Evolutionary conservation across 2,113 vertebrate species (phyloP).

Genomic region (Irena cyanogastra): DNA sequence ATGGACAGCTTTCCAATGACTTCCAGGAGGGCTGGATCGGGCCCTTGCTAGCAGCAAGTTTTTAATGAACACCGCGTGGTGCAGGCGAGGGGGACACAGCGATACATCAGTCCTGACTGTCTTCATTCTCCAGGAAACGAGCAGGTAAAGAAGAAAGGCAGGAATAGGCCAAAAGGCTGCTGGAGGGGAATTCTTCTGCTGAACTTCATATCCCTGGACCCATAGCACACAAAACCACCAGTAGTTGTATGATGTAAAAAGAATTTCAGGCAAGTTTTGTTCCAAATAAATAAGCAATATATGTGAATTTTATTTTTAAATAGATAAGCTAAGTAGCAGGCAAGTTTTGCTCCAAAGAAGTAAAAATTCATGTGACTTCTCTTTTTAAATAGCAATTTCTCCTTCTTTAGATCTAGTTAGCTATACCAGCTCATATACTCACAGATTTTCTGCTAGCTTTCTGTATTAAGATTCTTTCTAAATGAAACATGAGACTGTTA

Average conservation of each 20-base stretch:
- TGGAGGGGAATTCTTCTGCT: not conserved
- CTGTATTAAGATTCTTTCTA: not conserved
- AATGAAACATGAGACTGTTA: not conserved
- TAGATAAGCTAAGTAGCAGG: not conserved
- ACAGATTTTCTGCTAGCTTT: not conserved
- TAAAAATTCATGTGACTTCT: not conserved
- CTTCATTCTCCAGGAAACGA: not conserved
- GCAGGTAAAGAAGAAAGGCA: not conserved
- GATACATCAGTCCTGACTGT: slow-evolving; percentile 7
- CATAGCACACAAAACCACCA: not conserved
- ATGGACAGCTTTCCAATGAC: slow-evolving; percentile 44
- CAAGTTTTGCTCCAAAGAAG: not conserved
- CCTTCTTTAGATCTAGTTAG: not conserved
- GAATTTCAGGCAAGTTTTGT: not conserved
- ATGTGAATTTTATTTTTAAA: not conserved
- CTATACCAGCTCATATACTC: not conserved
- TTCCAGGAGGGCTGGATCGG: slow-evolving; percentile 46
- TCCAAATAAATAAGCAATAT: not conserved
- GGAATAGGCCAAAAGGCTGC: not conserved
- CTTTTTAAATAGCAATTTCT: not conserved
- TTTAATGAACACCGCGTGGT: slow-evolving; percentile 40
- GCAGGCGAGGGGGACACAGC: not conserved
- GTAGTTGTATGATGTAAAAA: accelerated
- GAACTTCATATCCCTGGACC: not conserved
- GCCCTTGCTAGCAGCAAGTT: slow-evolving; percentile 49